Base-by-base conservation (phyloP, 2,797 vertebrate genomes). In the Chaunax sp. region DNA sequence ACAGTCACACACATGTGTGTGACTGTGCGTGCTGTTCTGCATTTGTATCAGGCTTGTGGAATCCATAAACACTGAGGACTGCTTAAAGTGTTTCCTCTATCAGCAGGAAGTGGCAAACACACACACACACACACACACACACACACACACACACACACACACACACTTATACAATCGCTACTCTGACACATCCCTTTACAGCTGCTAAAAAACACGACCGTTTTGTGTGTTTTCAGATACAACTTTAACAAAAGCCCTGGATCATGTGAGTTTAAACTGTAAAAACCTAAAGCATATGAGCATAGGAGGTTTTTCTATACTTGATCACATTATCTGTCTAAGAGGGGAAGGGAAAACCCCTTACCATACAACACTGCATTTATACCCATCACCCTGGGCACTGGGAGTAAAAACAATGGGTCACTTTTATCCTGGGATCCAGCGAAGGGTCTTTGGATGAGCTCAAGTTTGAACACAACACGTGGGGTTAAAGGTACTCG, bases 51-150 rank as follows among this genome's bases (percentile, higher is more conserved):
- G 77, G 81, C 77, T 88, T 84, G 79, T 88, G 92, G 93, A 94
- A 94, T 94, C 92, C 78, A 90, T 93, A 94, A 94, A 95, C 92
- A 93, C 75, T 80, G 65, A 71, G 62, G 75, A 78, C 72, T 72
- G 77, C 83, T 56, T 41, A 60, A 18, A 9, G 22, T 68, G 47
- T 73, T 86, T 78, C 66, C 76, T 64, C 61, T 75, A 56, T 69
- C 16, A 56, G 69, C 65, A 67, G 69, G 62, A 73, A 71, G 77
- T 62, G 16, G 50, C 49, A 6, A 26, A 8, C 54, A 11, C 47
- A 15, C 46, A 38, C 51, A 47, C 33, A 45, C 55, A 40, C 57
- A 44, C 63, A 54, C 47, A 47, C 28, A 45, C 41, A 25, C 40
- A 45, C 46, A 44, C 18, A 43, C 2, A 19, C 9, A n/a, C n/a